Conservation (phyloP, 2,888 invertebrate genomes). For the Tridacna crocea region DNA sequence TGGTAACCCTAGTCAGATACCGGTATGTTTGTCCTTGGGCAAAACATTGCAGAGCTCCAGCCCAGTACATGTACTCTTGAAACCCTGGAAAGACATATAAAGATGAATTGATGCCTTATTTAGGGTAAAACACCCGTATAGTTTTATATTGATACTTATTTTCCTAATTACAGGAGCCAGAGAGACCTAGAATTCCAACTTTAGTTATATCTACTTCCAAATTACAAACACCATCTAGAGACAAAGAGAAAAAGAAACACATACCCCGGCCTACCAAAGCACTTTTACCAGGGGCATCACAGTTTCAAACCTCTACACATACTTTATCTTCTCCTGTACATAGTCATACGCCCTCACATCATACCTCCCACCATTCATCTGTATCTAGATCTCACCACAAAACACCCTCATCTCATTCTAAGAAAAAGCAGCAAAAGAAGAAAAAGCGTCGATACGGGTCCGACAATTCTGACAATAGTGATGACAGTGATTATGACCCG, state of each 20-base stretch:
- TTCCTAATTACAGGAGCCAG: constrained; percentile 43
- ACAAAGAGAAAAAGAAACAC: constrained; percentile 61
- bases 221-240: constrained; percentile 51
- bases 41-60: too few species aligned
- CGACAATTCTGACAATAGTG: constrained; percentile 77
- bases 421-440: constrained; percentile 77
- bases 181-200: constrained; percentile 56
- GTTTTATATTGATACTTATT: too few species aligned
- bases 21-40: too few species aligned
- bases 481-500: constrained; percentile 79
- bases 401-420: constrained; percentile 54
- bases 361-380: constrained; percentile 44
- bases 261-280: constrained; percentile 60
- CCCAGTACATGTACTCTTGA: too few species aligned
- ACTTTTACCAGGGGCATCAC: constrained; percentile 57
- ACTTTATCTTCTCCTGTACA: constrained; percentile 46
- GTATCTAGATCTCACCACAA: constrained; percentile 47
- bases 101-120: too few species aligned
- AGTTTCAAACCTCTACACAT: constrained; percentile 57
- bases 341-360: constrained; percentile 47
- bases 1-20: too few species aligned
- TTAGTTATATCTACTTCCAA: constrained; percentile 60
- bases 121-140: too few species aligned
- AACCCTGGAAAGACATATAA: too few species aligned
- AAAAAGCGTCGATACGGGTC: constrained; percentile 73